phyloP scores from a whole-genome alignment of 2,113 vertebrate genomes.

The Etia nguti region DNA sequence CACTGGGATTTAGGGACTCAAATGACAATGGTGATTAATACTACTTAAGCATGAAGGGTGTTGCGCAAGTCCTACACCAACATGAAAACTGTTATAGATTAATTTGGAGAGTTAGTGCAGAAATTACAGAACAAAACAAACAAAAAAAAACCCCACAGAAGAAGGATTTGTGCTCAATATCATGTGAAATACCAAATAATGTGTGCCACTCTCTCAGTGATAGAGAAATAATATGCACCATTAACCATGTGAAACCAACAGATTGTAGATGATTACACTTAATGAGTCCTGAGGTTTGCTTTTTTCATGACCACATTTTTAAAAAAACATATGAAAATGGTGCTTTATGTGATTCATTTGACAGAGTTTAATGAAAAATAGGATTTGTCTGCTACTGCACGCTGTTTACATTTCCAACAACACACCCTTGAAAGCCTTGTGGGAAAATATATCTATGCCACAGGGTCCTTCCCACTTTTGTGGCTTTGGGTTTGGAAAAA shows the following conservation, averaged over 20 bases:
- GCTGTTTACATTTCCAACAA: slow-evolving; percentile 13
- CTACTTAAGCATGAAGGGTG: background rate
- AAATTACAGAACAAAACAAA: background rate
- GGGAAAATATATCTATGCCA: background rate
- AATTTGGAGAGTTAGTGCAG: background rate
- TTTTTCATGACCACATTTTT: background rate
- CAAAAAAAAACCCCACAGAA: background rate
- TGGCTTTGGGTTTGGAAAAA: slow-evolving; percentile 43
- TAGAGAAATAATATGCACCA: background rate
- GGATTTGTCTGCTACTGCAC: background rate
- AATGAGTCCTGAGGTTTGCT: background rate
- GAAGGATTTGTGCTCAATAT: background rate
- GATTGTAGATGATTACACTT: background rate
- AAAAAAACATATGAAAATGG: background rate
- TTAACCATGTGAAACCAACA: background rate
- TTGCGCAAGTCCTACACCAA: background rate
- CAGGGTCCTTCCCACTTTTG: background rate
- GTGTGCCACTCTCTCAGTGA: background rate
- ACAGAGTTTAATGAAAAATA: background rate
- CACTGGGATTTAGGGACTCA: background rate
- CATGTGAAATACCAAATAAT: background rate
- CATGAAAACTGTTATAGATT: background rate
- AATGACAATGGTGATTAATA: background rate
- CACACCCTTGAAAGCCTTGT: background rate
- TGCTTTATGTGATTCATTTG: background rate